These are phyloP conservation scores for Patella pellucida DNA, from an alignment of 2,888 invertebrate species.

Conservation along the genomic window DNA sequence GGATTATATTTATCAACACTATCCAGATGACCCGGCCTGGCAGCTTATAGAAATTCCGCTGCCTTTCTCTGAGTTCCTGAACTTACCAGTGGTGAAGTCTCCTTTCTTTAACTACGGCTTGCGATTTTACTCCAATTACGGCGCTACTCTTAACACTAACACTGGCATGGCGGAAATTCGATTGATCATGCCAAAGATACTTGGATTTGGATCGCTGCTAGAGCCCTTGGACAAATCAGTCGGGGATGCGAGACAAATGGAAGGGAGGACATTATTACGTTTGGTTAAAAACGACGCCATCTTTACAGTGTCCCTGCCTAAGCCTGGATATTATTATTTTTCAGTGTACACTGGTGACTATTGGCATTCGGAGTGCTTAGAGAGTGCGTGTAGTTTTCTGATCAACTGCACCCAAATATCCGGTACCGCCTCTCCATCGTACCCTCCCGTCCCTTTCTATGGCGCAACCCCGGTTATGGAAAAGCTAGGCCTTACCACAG, in stretches of 20 bases:
- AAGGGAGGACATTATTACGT: conserved; percentile 59
- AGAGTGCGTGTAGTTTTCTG: conserved; percentile 67
- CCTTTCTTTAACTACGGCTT: conserved; percentile 71
- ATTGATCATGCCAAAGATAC: conserved; percentile 59
- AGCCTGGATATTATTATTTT: conserved; percentile 70
- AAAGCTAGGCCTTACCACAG: conserved; percentile 50
- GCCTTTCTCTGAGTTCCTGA: conserved; percentile 72
- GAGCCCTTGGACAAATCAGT: conserved; percentile 56
- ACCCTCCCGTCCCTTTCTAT: conserved; percentile 63
- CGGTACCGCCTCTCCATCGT: conserved; percentile 54
- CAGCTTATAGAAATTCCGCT: conserved; percentile 72
- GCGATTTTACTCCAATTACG: conserved; percentile 61
- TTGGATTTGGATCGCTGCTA: conserved; percentile 61
- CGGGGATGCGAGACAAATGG: conserved; percentile 46
- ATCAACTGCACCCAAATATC: conserved; percentile 57
- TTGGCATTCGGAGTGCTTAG: conserved; percentile 66
- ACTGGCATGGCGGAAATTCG: conserved; percentile 65
- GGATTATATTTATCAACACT: conserved; percentile 70
- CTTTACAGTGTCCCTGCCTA: conserved; percentile 70
- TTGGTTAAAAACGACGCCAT: conserved; percentile 63
- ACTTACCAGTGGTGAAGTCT: conserved; percentile 72
- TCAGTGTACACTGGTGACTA: conserved; percentile 69
- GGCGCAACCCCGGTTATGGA: conserved; percentile 64
- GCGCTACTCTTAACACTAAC: conserved; percentile 58
- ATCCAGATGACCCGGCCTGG: conserved; percentile 70